Evolutionary conservation across 2,797 vertebrate genomes (phyloP).

Genomic region (Halcyon smyrnensis): DNA sequence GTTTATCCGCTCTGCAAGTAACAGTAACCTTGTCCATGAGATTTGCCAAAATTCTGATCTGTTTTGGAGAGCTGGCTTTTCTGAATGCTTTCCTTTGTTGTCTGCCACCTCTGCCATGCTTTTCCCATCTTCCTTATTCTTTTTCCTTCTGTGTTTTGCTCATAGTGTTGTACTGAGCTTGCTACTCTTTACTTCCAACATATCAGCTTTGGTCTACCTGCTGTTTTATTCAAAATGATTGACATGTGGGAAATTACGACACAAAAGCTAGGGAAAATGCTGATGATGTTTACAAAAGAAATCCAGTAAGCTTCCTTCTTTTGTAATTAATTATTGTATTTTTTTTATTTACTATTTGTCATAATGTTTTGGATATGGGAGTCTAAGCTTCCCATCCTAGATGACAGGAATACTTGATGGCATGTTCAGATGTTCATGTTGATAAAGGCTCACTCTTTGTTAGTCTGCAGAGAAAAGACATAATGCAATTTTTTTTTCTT

Average conservation of each 20-base stretch:
- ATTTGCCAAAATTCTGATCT: not conserved
- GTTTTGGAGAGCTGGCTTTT: not conserved
- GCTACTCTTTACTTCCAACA: not conserved
- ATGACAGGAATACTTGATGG: not conserved
- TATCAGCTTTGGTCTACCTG: not conserved
- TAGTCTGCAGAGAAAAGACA: not conserved
- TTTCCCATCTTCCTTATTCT: not conserved
- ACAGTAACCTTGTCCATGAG: not conserved
- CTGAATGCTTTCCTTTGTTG: not conserved
- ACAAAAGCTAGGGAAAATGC: not conserved
- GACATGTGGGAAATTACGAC: not conserved
- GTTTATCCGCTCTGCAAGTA: not conserved
- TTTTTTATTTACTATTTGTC: not conserved
- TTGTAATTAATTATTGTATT: not conserved
- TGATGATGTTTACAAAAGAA: not conserved
- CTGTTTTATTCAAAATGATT: not conserved
- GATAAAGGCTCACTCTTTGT: constrained; percentile 13
- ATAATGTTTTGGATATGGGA: not conserved
- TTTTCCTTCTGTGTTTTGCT: not conserved
- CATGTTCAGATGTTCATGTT: not conserved
- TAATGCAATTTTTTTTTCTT: not conserved
- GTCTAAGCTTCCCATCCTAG: not conserved
- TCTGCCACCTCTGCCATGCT: not conserved
- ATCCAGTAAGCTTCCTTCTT: not conserved
- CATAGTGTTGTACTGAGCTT: not conserved